phyloP scores from a whole-genome alignment of 2,113 vertebrate species.

The Lycocorax pyrrhopterus region DNA sequence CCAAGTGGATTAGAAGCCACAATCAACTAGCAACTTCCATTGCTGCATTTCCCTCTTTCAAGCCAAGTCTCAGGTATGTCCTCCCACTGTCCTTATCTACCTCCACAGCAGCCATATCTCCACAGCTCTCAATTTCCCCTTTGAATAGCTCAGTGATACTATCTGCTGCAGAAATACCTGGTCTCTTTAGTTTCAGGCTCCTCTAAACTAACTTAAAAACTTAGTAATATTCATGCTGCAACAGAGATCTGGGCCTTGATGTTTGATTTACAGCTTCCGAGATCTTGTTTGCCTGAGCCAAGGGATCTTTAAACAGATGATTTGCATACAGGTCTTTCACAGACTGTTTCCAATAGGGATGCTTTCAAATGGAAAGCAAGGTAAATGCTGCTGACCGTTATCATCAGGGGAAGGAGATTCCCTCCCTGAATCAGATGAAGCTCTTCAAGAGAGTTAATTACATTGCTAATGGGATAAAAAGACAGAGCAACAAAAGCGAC shows the following conservation, averaged over 20 bases:
- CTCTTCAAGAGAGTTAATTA: not conserved
- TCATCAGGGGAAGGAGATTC: not conserved
- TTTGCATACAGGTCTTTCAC: not conserved
- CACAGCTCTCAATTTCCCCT: not conserved
- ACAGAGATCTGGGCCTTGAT: not conserved
- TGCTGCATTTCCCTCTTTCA: not conserved
- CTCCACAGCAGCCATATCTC: not conserved
- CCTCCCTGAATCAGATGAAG: not conserved
- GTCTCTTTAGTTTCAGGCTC: not conserved
- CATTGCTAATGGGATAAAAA: not conserved
- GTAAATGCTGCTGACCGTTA: not conserved
- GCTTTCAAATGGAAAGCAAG: not conserved
- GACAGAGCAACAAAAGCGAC: not conserved
- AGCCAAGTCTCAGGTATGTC: not conserved
- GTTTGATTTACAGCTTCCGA: not conserved
- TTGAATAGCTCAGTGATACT: not conserved
- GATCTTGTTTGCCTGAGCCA: not conserved
- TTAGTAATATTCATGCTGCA: not conserved
- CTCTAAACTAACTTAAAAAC: not conserved
- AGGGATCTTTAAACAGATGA: not conserved
- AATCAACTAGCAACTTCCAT: not conserved
- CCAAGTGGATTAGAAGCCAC: not conserved
- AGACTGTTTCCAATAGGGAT: not conserved
- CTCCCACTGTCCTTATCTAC: not conserved
- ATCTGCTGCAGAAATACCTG: not conserved